Evolutionary conservation across 23 tunicate species (phyloP), one percentile per base, ranked within the genome.

Genomic region (Ascidia mentula): DNA sequence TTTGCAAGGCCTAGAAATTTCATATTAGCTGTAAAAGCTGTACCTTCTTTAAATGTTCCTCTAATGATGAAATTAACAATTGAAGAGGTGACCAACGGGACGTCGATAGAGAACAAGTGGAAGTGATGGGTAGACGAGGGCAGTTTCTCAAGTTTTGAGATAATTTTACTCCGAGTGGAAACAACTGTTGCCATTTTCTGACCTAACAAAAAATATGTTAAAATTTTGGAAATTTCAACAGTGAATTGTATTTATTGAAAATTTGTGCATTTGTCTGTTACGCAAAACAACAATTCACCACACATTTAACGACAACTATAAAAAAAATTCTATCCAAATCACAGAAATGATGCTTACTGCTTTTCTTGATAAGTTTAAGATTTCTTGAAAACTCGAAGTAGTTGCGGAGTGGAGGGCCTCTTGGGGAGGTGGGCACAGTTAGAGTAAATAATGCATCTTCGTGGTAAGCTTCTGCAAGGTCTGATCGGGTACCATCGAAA

Each of bases 21-120:
- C n/a, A n/a, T n/a, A n/a, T n/a, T 42, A 15, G 12, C 15, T 42
- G 53, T 42, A 42, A 15, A 42, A 15, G 12, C 15, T 9, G 15
- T 53, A 75, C 81, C 74, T 79, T 89, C 88, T 74, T 79, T 70
- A 32, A 83, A 89, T 7, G 79, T 40, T 32, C 95, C 95, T 60
- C 95, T 75, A 42, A 89, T 82, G 31, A 89, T 73, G 32, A 89
- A 89, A 38, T 89, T 79, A 28, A 89, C 84, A 36, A 89, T 46
- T 0, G 82, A 45, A 0, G 88, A 69, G 1, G 95, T 78, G 33
- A 84, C 76, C 15, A 89, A 72, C 2, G 95, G 95, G 36, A 89
- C 95, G 45, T 89, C 95, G 72, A 89, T 81, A 30, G 76, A 72
- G 53, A 89, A 84, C 0, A 73, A 69, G 36, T 82, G 9, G n/a